Base-by-base conservation (phyloP, 2,113 vertebrate species). In the Festucalex cinctus region DNA sequence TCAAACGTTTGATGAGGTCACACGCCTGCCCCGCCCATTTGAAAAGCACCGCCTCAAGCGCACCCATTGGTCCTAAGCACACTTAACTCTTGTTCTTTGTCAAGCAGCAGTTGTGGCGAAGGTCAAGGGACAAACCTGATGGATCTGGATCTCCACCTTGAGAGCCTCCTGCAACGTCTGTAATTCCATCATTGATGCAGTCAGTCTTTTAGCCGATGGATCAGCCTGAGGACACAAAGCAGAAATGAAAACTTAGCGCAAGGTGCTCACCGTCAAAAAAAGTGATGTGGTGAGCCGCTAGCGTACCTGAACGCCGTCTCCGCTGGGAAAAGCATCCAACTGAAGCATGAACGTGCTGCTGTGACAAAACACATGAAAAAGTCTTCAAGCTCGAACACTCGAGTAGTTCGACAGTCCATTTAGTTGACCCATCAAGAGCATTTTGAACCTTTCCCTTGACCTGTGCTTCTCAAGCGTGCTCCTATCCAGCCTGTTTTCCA, bases 121-220 rank as follows among this genome's bases (percentile, higher is more conserved):
- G 24, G 39, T 43, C n/a, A 22, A 20, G 0, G 37, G 12, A 22
- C 8, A 10, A 37, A 98, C 97, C 96, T 99, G 97, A 92, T 99
- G 97, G 93, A 98, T 93, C 90, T 99, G 97, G 93, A 99, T 99
- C 94, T 99, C 97, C 92, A 98, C 95, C 95, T 99, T 99, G 86
- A 98, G 93, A 82, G 96, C 97, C 91, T 99, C 97, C 94, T 99
- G 96, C 84, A 99, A 92, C 88, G 94, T 97, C 92, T 99, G 96
- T 86, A 99, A 90, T 93, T 99, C 97, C 97, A 99, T 99, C 91
- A 96, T 98, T 79, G 88, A 92, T 89, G 85, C 90, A 86, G 87
- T 90, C 86, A 88, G 84, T 89, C 86, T 86, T 86, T 77, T 84
- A 84, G 85, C 86, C 78, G 88, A 85, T 87, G 79, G 81, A 89